These are phyloP conservation scores for Corythornis vintsioides DNA, from an alignment of 2,113 vertebrate species.

Conservation along the genomic window DNA sequence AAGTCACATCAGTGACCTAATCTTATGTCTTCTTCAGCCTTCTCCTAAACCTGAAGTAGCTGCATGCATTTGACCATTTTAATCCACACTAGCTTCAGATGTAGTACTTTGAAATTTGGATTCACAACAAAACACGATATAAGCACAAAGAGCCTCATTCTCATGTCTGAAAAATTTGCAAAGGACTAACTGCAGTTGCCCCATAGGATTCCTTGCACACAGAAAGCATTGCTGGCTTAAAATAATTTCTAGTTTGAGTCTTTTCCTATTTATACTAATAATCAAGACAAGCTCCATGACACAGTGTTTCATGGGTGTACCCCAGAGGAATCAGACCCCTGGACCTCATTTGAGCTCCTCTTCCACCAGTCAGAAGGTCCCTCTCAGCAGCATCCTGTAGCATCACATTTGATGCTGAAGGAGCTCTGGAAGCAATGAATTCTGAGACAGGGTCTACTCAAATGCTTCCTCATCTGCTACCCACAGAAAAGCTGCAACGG, in stretches of 20 bases:
- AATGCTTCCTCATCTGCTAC: background rate
- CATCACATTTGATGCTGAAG: background rate
- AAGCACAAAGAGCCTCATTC: background rate
- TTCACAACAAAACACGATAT: background rate
- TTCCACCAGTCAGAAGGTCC: background rate
- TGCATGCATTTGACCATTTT: fast-evolving
- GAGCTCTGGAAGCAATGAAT: background rate
- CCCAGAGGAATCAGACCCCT: background rate
- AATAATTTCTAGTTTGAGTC: background rate
- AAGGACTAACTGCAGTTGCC: background rate
- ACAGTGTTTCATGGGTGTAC: background rate
- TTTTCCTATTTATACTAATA: background rate
- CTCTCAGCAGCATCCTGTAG: background rate
- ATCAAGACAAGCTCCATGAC: background rate
- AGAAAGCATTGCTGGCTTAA: background rate
- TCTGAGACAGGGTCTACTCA: background rate
- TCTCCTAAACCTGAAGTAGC: background rate
- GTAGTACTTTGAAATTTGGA: background rate
- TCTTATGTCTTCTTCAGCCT: background rate
- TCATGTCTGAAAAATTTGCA: background rate
- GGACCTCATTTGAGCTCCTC: background rate
- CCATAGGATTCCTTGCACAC: background rate
- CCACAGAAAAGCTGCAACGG: background rate
- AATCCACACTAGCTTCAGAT: background rate
- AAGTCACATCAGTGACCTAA: background rate